These are phyloP conservation scores for Valencia hispanica DNA, from an alignment of 2,797 vertebrate genomes.

Conservation along the genomic window DNA sequence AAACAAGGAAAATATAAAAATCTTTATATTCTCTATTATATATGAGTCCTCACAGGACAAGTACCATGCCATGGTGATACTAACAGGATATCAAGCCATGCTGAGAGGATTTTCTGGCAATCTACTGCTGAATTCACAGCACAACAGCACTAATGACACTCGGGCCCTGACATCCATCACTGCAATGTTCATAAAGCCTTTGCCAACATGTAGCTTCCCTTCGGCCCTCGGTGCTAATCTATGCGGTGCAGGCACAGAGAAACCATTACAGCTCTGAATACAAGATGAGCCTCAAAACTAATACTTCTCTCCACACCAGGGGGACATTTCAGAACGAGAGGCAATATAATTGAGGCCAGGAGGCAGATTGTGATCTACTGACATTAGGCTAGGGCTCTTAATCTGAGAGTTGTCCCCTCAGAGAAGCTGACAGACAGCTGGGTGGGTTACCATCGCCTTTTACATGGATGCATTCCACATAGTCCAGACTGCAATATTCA, in stretches of 20 bases:
- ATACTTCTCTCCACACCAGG: slow-evolving; percentile 68
- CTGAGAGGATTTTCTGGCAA: slow-evolving; percentile 78
- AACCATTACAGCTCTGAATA: slow-evolving; percentile 79
- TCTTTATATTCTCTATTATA: slow-evolving; percentile 62
- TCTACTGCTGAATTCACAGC: slow-evolving; percentile 74
- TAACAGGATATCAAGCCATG: slow-evolving; percentile 73
- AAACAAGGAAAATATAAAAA: slow-evolving; percentile 43
- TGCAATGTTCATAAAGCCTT: slow-evolving; percentile 72
- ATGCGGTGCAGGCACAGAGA: slow-evolving; percentile 76
- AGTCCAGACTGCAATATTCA: slow-evolving; percentile 44
- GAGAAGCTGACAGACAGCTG: slow-evolving; percentile 69
- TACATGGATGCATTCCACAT: slow-evolving; percentile 40
- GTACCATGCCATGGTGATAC: slow-evolving; percentile 54
- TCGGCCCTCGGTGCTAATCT: slow-evolving; percentile 79
- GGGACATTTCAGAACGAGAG: slow-evolving; percentile 57
- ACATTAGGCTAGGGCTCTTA: slow-evolving; percentile 72
- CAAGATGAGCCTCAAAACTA: slow-evolving; percentile 76
- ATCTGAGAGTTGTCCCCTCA: slow-evolving; percentile 71
- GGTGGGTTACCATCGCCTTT: slow-evolving; percentile 52
- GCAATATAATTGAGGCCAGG: slow-evolving; percentile 75
- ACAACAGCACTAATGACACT: slow-evolving; percentile 82
- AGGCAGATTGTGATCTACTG: slow-evolving; percentile 80
- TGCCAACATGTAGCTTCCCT: slow-evolving; percentile 77
- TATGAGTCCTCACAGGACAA: slow-evolving; percentile 66
- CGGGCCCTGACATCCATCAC: slow-evolving; percentile 75